These are phyloP conservation scores for Penaeus monodon DNA, from an alignment of 2,888 invertebrate genomes.

Conservation along the genomic window DNA sequence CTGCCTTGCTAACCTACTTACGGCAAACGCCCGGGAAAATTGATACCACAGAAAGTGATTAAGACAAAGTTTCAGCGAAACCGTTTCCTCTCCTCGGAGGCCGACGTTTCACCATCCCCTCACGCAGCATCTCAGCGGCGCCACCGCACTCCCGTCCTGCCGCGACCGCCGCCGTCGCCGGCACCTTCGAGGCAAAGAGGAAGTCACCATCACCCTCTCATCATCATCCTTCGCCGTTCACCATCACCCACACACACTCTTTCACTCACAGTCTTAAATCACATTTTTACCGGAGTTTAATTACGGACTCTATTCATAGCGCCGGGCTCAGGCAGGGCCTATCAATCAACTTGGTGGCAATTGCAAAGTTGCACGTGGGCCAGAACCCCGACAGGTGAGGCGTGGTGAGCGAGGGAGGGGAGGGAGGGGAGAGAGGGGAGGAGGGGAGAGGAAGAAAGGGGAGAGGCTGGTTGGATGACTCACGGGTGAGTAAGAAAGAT, in stretches of 20 bases:
- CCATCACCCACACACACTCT: constrained; percentile 40
- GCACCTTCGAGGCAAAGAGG: no score
- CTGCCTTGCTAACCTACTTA: no score
- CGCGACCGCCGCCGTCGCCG: no score
- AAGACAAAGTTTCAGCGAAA: no score
- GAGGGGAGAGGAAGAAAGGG: not conserved
- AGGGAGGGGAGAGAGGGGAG: not conserved
- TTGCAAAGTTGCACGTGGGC: constrained; percentile 48
- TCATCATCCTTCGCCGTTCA: constrained; percentile 26
- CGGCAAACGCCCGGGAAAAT: no score
- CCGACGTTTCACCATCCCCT: no score
- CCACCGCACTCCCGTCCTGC: no score
- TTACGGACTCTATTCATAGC: constrained; percentile 58
- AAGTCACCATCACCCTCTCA: constrained; percentile 33
- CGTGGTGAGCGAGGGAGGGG: not conserved
- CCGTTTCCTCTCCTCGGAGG: no score
- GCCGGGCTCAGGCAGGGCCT: constrained; percentile 37
- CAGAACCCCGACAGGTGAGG: constrained; percentile 5
- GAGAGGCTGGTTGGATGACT: not conserved
- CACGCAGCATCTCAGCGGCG: no score
- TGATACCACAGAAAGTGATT: no score
- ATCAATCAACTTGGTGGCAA: constrained; percentile 54
- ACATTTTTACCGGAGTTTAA: constrained; percentile 54
- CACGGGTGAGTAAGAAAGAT: constrained; percentile 22
- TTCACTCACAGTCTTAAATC: constrained; percentile 52